Conservation (phyloP, 2,888 invertebrate species). For the Leptura quadrifasciata region DNA sequence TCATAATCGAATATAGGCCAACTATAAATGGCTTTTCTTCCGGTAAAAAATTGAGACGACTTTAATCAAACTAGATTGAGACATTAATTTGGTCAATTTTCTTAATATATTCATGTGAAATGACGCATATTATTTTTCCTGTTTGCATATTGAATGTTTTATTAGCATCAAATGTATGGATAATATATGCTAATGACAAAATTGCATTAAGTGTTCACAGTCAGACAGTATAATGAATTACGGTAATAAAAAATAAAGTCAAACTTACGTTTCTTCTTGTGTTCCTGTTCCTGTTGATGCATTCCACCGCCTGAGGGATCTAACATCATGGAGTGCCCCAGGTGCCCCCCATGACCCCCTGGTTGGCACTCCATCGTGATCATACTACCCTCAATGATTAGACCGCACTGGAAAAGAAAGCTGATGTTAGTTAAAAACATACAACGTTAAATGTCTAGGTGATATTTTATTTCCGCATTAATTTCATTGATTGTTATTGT, state of each 20-base stretch:
- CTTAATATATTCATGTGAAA: conserved; percentile 38
- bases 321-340: conserved; percentile 74
- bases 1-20: too few species aligned
- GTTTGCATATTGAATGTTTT: conserved; percentile 42
- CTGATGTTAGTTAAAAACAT: conserved; percentile 29
- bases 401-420: conserved; percentile 64
- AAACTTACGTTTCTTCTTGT: conserved; percentile 73
- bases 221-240: conserved; percentile 32
- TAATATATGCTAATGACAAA: conserved; percentile 46
- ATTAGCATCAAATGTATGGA: conserved; percentile 35
- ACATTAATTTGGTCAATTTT: conserved; percentile 38
- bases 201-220: conserved; percentile 37
- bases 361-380: conserved; percentile 75
- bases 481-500: too few species aligned
- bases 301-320: conserved; percentile 70
- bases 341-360: conserved; percentile 74
- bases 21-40: neutral
- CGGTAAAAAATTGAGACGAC: conserved; percentile 23
- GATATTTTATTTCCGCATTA: too few species aligned
- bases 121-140: conserved; percentile 37
- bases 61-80: conserved; percentile 22
- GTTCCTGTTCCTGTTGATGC: conserved; percentile 71
- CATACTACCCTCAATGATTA: conserved; percentile 73
- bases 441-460: conserved; percentile 33
- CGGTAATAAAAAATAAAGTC: conserved; percentile 22